Percentiles rank a stretch among this genome's conserved stretches.
Evolutionary conservation across 2,888 invertebrate genomes (phyloP).

Genomic region (Cheilosia scutellata): DNA sequence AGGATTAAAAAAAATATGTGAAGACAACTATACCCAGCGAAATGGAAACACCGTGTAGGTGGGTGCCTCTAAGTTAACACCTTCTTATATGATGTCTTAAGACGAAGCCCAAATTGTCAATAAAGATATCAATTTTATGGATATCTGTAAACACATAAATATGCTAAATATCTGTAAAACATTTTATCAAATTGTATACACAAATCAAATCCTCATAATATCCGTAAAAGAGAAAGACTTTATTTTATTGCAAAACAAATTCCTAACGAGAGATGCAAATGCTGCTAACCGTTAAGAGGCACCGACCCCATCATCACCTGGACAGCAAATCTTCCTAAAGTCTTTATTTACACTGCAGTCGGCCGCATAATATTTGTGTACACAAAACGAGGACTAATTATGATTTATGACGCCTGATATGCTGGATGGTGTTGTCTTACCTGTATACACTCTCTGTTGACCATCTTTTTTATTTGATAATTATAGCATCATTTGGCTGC

Average conservation of each 20-base stretch:
- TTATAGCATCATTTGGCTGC: background rate
- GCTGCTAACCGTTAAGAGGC: background rate
- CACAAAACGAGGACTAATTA: conserved; percentile 10
- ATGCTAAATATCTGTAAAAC: too few species aligned
- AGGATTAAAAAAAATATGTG: too few species aligned
- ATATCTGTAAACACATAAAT: too few species aligned
- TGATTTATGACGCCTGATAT: conserved; percentile 21
- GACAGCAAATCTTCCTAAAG: background rate
- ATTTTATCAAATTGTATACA: too few species aligned
- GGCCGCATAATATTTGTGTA: conserved; percentile 14
- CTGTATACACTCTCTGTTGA: background rate
- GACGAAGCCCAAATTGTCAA: too few species aligned
- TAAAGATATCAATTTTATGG: too few species aligned
- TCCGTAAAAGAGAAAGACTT: background rate
- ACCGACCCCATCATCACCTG: background rate
- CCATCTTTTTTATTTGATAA: background rate
- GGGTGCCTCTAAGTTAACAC: too few species aligned
- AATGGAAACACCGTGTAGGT: too few species aligned
- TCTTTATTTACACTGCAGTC: background rate
- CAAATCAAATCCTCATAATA: too few species aligned
- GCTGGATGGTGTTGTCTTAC: background rate
- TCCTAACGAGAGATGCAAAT: background rate
- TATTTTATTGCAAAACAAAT: background rate
- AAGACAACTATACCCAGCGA: too few species aligned
- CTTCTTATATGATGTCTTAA: too few species aligned